Conservation (phyloP, 30 jellyfish, hydroid and myxozoan genomes). For the Euphysa ruthae region DNA sequence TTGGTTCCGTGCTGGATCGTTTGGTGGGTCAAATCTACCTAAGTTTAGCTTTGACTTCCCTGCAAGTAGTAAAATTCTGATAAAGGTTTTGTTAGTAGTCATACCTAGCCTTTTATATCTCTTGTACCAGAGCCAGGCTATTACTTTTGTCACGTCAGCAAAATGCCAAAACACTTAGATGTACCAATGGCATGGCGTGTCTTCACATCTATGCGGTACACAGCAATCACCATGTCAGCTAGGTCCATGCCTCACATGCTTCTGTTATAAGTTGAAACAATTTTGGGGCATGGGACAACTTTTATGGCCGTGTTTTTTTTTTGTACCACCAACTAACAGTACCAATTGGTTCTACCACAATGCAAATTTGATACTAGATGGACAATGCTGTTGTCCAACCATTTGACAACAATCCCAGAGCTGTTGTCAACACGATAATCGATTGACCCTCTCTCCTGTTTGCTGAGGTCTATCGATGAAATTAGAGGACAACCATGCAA, state of each 20-base stretch:
- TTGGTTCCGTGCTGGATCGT: not conserved
- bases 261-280: slow-evolving; percentile 32
- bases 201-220: slow-evolving; percentile 37
- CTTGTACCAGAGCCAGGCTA: slow-evolving; percentile 45
- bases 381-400: slow-evolving; percentile 47
- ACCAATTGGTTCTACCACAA: slow-evolving; percentile 47
- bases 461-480: slow-evolving; percentile 31
- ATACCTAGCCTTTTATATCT: slow-evolving; percentile 35
- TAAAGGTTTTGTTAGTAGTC: too few species aligned
- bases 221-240: slow-evolving; percentile 57
- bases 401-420: slow-evolving; percentile 47
- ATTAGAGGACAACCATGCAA: slow-evolving; percentile 47
- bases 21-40: not conserved
- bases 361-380: slow-evolving; percentile 42
- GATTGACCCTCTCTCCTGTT: slow-evolving; percentile 33
- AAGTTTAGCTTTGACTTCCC: not conserved
- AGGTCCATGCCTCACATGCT: slow-evolving; percentile 79
- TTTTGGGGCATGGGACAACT: slow-evolving; percentile 32
- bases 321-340: slow-evolving; percentile 7
- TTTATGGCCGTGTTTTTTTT: not conserved
- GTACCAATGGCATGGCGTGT: slow-evolving; percentile 48
- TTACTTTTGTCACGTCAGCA: slow-evolving; percentile 56
- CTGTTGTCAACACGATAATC: slow-evolving; percentile 38
- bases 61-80: not conserved
- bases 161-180: slow-evolving; percentile 51